phyloP scores from a whole-genome alignment of 1,140 invertebrate species.

The Phocides pigmalion region DNA sequence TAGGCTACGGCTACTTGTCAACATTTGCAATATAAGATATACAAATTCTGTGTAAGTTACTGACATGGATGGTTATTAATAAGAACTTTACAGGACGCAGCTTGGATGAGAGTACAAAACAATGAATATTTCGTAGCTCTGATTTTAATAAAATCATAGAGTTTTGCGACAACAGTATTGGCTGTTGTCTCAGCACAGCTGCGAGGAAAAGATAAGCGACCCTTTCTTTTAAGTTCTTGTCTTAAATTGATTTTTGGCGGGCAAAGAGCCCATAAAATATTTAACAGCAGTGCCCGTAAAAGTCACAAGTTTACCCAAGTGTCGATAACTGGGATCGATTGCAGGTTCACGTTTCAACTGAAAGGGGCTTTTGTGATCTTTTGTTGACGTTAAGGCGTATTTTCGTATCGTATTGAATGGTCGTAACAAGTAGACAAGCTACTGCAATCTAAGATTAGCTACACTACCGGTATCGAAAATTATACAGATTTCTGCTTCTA shows the following conservation, averaged over 20 bases:
- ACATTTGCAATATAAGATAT: too few relatives aligned
- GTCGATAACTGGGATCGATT: constrained; percentile 41
- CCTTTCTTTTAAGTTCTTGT: constrained; percentile 64
- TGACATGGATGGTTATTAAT: constrained; percentile 3
- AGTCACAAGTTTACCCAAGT: constrained; percentile 51
- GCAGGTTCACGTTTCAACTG: constrained; percentile 7
- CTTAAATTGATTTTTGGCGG: constrained; percentile 66
- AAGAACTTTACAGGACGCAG: neutral
- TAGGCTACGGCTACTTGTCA: too few relatives aligned
- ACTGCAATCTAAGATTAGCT: too few relatives aligned
- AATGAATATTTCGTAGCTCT: constrained; percentile 26
- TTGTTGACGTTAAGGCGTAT: constrained; percentile 6
- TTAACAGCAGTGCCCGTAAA: constrained; percentile 51
- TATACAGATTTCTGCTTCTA: too few relatives aligned
- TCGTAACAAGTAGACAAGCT: too few relatives aligned
- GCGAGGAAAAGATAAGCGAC: constrained; percentile 61
- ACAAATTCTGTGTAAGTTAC: too few relatives aligned
- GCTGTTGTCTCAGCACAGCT: constrained; percentile 59
- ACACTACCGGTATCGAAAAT: too few relatives aligned
- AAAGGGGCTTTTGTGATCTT: constrained; percentile 15
- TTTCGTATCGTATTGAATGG: neutral
- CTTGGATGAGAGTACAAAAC: neutral
- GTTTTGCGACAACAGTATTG: constrained; percentile 25
- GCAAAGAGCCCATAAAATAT: constrained; percentile 61
- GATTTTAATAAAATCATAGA: constrained; percentile 48